These are phyloP conservation scores for Tenthredo mesomela DNA, from an alignment of 2,888 invertebrate species.

Conservation along the genomic window DNA sequence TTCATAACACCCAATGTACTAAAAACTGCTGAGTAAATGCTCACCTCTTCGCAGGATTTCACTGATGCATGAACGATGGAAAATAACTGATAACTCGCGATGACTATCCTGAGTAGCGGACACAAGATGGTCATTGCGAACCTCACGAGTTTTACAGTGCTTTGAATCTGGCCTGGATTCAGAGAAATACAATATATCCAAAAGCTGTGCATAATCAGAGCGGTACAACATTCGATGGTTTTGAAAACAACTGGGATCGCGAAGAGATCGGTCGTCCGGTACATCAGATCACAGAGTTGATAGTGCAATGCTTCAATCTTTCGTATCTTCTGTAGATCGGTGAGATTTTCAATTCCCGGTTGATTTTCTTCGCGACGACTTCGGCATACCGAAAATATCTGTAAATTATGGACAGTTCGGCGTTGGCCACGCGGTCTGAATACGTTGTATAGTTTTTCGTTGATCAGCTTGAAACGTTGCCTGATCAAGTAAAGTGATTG, in stretches of 20 bases:
- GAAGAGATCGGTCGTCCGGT: conserved; percentile 4
- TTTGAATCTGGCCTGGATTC: background rate
- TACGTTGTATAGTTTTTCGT: background rate
- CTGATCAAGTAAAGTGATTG: background rate
- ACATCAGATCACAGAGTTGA: conserved; percentile 1
- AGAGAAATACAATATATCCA: background rate
- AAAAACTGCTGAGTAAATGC: too few relatives aligned
- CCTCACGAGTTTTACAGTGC: background rate
- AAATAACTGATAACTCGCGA: background rate
- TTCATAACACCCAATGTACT: too few relatives aligned
- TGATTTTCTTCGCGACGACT: background rate
- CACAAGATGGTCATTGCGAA: background rate
- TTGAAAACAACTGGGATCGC: background rate
- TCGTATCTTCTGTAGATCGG: background rate
- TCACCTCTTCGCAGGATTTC: background rate
- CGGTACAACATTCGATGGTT: background rate
- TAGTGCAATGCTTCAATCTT: conserved; percentile 12
- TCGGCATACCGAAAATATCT: background rate
- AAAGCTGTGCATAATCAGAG: background rate
- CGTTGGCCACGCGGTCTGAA: background rate
- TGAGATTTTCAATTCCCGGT: background rate
- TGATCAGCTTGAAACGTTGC: background rate
- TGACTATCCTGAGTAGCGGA: background rate
- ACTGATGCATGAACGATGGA: background rate
- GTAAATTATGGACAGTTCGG: background rate